These are phyloP conservation scores for Andricus grossulariae DNA, from an alignment of 1,140 invertebrate genomes.

Conservation along the genomic window DNA sequence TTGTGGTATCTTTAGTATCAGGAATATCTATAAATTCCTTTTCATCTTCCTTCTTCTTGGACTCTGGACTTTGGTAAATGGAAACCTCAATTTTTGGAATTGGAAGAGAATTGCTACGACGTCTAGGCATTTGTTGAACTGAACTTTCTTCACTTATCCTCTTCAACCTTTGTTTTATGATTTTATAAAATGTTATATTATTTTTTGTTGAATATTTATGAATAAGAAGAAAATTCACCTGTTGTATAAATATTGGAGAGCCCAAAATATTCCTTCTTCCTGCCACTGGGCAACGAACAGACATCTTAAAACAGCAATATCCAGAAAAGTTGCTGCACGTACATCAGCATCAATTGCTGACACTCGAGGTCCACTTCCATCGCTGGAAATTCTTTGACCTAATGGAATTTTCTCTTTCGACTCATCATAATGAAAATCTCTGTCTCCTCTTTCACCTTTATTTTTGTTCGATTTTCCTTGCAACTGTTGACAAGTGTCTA, in stretches of 20 bases:
- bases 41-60: conserved; percentile 80
- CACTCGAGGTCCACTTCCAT: conserved; percentile 51
- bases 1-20: conserved; percentile 80
- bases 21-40: conserved; percentile 88
- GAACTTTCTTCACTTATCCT: conserved; percentile 88
- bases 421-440: background rate
- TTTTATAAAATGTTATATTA: conserved; percentile 11
- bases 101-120: conserved; percentile 93
- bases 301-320: conserved; percentile 96
- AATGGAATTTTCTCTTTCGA: conserved; percentile 3
- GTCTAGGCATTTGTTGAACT: conserved; percentile 84
- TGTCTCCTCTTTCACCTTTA: conserved; percentile 54
- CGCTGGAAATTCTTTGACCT: conserved; percentile 39
- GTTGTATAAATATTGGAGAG: conserved; percentile 93
- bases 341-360: conserved; percentile 77
- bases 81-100: conserved; percentile 95
- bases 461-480: conserved; percentile 66
- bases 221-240: conserved; percentile 77
- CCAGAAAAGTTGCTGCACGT: conserved; percentile 94
- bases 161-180: conserved; percentile 78
- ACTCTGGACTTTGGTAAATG: conserved; percentile 85
- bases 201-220: conserved; percentile 4
- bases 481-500: conserved; percentile 70
- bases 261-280: conserved; percentile 98
- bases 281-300: conserved; percentile 98